Conservation (phyloP, 2,888 invertebrate species). For the Phania funesta region DNA sequence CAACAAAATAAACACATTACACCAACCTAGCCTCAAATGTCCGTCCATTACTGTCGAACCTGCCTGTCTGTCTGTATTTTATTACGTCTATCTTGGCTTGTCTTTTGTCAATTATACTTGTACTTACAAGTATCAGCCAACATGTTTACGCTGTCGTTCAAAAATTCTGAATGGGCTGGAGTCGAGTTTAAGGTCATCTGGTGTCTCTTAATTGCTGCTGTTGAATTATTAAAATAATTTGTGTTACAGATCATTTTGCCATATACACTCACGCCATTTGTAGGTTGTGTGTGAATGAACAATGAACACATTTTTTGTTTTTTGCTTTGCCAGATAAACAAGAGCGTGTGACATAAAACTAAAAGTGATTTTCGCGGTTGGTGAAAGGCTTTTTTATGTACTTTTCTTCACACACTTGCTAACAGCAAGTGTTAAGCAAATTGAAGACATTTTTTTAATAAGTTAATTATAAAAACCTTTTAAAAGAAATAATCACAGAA, state of each 20-base stretch:
- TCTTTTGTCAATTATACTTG: constrained; percentile 55
- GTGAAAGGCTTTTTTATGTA: constrained; percentile 54
- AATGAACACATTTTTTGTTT: neutral
- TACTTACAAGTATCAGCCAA: neutral
- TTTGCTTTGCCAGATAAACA: constrained; percentile 22
- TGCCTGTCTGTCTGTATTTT: constrained; percentile 1
- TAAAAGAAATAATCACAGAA: too few species aligned
- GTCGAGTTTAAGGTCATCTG: constrained; percentile 65
- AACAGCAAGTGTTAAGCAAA: neutral
- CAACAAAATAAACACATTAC: neutral
- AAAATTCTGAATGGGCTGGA: constrained; percentile 18
- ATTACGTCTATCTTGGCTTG: constrained; percentile 11
- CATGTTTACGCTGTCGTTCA: neutral
- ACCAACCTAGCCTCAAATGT: constrained; percentile 30
- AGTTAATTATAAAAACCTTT: too few species aligned
- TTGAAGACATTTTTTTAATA: too few species aligned
- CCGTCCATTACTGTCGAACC: constrained; percentile 15
- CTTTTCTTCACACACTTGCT: neutral
- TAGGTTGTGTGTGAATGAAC: neutral
- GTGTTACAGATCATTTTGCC: constrained; percentile 35
- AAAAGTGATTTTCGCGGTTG: constrained; percentile 36
- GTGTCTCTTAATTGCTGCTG: constrained; percentile 65
- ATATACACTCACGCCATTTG: neutral
- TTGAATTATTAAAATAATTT: constrained; percentile 64
- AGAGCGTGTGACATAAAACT: neutral